Evolutionary conservation across 2,797 vertebrate species (phyloP), one percentile per base, ranked within the genome.

Genomic region (Eurystomus glaucurus): DNA sequence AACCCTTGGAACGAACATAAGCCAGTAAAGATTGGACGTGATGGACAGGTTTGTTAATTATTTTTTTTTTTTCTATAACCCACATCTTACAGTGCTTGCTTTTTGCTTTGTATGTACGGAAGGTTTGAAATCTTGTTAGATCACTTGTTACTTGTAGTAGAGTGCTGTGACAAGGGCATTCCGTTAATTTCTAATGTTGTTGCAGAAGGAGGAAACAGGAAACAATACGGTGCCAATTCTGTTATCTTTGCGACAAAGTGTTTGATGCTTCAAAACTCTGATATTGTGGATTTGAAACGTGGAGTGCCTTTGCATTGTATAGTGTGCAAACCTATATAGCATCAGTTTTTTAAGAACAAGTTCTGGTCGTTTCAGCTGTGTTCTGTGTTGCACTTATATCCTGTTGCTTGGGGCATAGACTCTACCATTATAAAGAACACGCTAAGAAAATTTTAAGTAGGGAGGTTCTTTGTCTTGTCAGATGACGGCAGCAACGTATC

Each of bases 1-100:
- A 99, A 99, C 97, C 99, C 99, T 88, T 99, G 99, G 99, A 99
- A 99, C 4, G 99, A 99, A 97, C 99, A 99, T 98, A 99, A 99
- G 70, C 99, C 99, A 2, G 99, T 99, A 72, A 99, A 99, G 95
- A 99, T 99, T 46, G 99, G 99, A 96, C 99, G 99, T 1, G 99
- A 99, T 85, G 99, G 99, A 98, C 99, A 99, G 99, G 99, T 99
- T 97, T 97, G 98, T 97, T 92, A 12, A 41, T 91, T 64, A 72
- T 57, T 85, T 39, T 12, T 66, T 72, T 33, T 85, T 50, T n/a
- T 66, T 25, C 35, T 81, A 0, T 84, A 54, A 64, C 33, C 29
- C 14, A 18, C 12, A 17, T 66, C 11, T 46, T 75, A 18, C 66
- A 48, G 33, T 76, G 37, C 55, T 90, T 92, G 50, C 58, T 93